Evolutionary conservation across 2,797 vertebrate genomes (phyloP), one percentile per base, ranked within the genome.

Genomic region (Falco naumanni): DNA sequence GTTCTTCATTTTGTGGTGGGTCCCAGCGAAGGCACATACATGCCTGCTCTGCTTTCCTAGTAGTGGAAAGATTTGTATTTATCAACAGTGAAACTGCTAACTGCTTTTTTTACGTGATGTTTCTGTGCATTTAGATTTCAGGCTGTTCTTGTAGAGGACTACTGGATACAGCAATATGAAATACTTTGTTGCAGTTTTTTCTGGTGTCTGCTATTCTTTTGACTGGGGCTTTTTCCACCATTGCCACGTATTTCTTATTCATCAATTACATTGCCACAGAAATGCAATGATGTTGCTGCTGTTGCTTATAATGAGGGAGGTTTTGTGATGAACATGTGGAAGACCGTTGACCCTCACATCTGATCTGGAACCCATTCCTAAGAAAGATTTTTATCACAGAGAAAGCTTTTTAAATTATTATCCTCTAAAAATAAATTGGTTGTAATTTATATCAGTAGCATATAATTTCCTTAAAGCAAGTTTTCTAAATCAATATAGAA

Each of bases 401-500:
- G 43, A 45, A 45, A 45, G 43, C 43, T 45, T 18, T 18, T 45
- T 45, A 57, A 57, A 31, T 33, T 21, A 15, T 39, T 80, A 24
- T 43, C 16, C 18, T 48, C 34, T 25, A 39, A 77, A 74, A 68
- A 66, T 11, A 34, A 50, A 25, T 21, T 7, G 34, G 1, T 54
- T 31, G 14, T 33, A 75, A 50, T 20, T 50, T 11, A 4, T 53
- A 25, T 21, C 51, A 28, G 43, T 63, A 34, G 34, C 13, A 6
- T 37, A 14, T 18, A 3, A 53, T 79, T 39, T 68, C 33, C 33
- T 17, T 61, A 25, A 86, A 69, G 51, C 37, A 53, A 11, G 7
- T 47, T 84, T 80, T 69, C 45, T 31, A 31, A 0, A 0, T 79
- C 22, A 1, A 0, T 33, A 11, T 68, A 24, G 47, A 74, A 50